A percentile compares a stretch with the other conserved stretches of the same genome.
phyloP scores from a whole-genome alignment of 2,888 invertebrate genomes.

The Danaus chrysippus region DNA sequence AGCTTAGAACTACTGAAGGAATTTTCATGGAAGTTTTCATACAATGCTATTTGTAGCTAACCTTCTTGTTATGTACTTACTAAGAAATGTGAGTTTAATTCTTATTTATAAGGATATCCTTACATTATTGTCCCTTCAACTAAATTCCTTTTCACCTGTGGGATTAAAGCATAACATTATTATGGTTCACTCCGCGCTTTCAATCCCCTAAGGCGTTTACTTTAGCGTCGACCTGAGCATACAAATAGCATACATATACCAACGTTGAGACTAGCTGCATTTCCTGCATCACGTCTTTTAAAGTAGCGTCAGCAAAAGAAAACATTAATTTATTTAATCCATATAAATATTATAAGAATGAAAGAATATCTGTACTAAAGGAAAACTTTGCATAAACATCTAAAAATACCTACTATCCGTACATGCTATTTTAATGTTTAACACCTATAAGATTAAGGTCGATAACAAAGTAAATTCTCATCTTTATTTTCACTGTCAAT shows the following conservation, averaged over 20 bases:
- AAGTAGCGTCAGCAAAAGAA: slow-evolving; percentile 49
- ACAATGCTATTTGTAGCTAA: no score
- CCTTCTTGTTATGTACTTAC: no score
- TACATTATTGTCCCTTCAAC: not conserved
- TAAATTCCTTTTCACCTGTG: not conserved
- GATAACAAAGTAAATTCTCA: not conserved
- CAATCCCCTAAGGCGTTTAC: slow-evolving; percentile 38
- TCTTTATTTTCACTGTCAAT: not conserved
- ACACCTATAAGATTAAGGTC: not conserved
- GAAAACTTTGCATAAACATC: not conserved
- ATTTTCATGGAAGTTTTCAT: no score
- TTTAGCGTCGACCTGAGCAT: slow-evolving; percentile 43
- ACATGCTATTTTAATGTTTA: not conserved
- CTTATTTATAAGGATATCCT: no score
- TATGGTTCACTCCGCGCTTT: slow-evolving; percentile 47
- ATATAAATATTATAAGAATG: not conserved
- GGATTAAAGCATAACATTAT: slow-evolving; percentile 31
- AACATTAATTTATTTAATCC: not conserved
- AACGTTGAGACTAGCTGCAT: slow-evolving; percentile 56
- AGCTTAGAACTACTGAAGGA: no score
- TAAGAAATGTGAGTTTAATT: no score
- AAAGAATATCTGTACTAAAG: slow-evolving; percentile 9
- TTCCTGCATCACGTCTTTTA: slow-evolving; percentile 52
- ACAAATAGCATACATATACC: slow-evolving; percentile 54
- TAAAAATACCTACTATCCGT: not conserved